Percentiles rank a stretch among this genome's conserved stretches.
phyloP scores from a whole-genome alignment of 2,113 vertebrate genomes.

The Myanophis thanlyinensis region DNA sequence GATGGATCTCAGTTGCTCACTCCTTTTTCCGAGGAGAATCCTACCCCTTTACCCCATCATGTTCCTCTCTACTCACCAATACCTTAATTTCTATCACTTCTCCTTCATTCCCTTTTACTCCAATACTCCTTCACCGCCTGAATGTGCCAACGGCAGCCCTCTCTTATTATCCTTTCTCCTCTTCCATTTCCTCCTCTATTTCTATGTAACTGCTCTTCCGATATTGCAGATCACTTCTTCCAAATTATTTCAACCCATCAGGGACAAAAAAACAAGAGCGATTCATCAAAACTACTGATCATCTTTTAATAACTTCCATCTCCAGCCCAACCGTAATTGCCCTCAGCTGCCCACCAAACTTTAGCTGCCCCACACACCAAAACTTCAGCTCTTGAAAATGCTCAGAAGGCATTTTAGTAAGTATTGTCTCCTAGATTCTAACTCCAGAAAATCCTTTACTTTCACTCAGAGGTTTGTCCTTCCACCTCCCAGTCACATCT shows the following conservation, averaged over 20 bases:
- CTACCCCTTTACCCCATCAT: not conserved
- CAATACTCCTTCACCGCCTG: not conserved
- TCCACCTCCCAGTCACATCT: not conserved
- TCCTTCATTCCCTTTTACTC: not conserved
- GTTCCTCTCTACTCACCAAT: not conserved
- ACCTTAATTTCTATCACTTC: not conserved
- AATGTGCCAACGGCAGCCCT: not conserved
- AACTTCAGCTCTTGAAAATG: not conserved
- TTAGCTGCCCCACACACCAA: not conserved
- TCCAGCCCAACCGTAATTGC: not conserved
- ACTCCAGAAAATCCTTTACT: not conserved
- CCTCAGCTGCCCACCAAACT: not conserved
- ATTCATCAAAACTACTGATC: not conserved
- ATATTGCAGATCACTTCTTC: not conserved
- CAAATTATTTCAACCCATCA: not conserved
- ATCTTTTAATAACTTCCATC: not conserved
- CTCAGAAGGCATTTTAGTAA: not conserved
- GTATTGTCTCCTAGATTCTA: not conserved
- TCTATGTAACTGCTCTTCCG: not conserved
- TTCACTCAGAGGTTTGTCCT: not conserved
- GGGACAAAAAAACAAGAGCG: not conserved
- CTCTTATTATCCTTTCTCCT: not conserved
- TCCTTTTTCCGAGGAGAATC: not conserved
- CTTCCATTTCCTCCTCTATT: not conserved
- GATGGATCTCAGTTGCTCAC: not conserved